phyloP scores from a whole-genome alignment of 2,797 vertebrate species.

The Okamejei kenojei region DNA sequence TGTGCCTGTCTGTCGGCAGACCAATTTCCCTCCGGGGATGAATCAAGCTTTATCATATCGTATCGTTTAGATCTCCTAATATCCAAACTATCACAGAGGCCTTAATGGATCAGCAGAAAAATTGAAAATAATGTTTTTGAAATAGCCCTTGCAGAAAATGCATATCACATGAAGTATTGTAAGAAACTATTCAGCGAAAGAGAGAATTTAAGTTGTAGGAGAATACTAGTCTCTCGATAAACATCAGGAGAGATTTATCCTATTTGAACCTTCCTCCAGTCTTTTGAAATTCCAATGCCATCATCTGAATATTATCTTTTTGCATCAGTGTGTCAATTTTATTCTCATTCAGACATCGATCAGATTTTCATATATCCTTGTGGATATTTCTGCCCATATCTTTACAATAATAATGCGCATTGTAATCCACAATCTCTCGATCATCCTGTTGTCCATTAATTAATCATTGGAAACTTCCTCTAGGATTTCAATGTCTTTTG shows the following conservation, averaged over 20 bases:
- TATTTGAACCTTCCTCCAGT: not conserved
- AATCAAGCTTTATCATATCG: too few species aligned
- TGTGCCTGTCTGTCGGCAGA: too few species aligned
- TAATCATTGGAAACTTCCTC: not conserved
- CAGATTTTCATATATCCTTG: not conserved
- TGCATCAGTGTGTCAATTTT: not conserved
- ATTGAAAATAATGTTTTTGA: not conserved
- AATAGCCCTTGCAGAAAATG: not conserved
- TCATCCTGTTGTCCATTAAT: slow-evolving; percentile 21
- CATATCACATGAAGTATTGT: not conserved
- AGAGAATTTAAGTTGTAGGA: not conserved
- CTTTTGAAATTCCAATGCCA: not conserved
- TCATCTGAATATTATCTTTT: not conserved
- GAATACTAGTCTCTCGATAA: not conserved
- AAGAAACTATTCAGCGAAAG: not conserved
- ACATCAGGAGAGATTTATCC: not conserved
- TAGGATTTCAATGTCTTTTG: not conserved
- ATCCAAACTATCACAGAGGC: not conserved
- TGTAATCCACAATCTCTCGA: slow-evolving; percentile 1
- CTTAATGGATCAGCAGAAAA: not conserved
- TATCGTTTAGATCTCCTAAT: not conserved
- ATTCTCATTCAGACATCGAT: not conserved
- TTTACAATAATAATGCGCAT: not conserved
- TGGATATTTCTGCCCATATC: not conserved
- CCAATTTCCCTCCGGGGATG: too few species aligned